phyloP scores from a whole-genome alignment of 2,113 vertebrate species.

The Chionis minor region DNA sequence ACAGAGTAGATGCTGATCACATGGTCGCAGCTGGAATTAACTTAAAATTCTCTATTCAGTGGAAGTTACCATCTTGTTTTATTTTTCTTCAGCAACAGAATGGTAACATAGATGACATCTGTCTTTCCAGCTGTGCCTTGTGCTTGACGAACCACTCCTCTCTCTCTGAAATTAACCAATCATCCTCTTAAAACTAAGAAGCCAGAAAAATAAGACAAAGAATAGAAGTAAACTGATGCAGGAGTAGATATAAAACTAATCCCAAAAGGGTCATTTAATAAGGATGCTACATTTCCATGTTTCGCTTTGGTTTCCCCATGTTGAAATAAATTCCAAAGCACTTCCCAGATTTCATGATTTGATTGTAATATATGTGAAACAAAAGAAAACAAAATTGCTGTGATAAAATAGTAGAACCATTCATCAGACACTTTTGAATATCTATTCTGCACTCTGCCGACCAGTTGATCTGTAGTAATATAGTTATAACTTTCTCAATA shows the following conservation, averaged over 20 bases:
- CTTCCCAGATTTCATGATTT: background rate
- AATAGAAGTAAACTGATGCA: background rate
- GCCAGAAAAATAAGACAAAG: background rate
- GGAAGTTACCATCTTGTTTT: slow-evolving; percentile 18
- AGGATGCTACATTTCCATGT: background rate
- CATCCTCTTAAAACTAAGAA: background rate
- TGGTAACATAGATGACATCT: background rate
- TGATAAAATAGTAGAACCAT: background rate
- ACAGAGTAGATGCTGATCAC: slow-evolving; percentile 10
- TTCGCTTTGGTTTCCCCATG: background rate
- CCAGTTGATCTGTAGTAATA: background rate
- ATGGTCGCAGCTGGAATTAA: slow-evolving; percentile 39
- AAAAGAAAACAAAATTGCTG: background rate
- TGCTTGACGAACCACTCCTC: background rate
- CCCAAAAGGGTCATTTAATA: background rate
- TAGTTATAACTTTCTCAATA: background rate
- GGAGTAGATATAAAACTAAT: background rate
- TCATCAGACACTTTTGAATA: background rate
- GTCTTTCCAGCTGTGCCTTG: slow-evolving; percentile 53
- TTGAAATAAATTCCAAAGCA: background rate
- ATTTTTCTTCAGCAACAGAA: slow-evolving; percentile 25
- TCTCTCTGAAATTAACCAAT: background rate
- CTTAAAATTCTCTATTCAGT: slow-evolving; percentile 3
- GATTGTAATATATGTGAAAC: background rate
- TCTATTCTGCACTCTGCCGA: background rate